Base-by-base conservation (phyloP, 2,888 invertebrate genomes). In the Polydrusus pterygomalis region DNA sequence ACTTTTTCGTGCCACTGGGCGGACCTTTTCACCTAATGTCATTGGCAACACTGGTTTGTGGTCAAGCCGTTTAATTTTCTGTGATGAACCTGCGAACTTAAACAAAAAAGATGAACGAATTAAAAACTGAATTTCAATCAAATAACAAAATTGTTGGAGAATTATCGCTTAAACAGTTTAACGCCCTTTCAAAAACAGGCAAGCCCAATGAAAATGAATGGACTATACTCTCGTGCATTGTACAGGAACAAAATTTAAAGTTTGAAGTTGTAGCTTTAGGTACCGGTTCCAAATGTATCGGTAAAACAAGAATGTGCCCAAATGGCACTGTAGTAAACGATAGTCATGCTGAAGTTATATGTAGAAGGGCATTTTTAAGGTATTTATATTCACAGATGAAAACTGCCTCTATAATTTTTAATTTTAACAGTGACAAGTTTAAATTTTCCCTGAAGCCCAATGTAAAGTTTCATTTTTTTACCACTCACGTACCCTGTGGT, bases 271-370 rank as follows among this genome's bases (percentile, higher is more conserved):
- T 97, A 30, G 90, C 97, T n/a, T 86, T 97, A 69, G 97, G 96
- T 1, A 96, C 96, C 2, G 98, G 98, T 0, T 94, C 97, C 0
- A 98, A 97, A 89, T 98, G 97, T 86, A 90, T 98, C 78, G 97
- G 97, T 0, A 89, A 90, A 71, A 87, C 88, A 2, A 91, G 92
- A 85, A 89, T 94, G 88, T 92, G 92, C 68, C 83, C 88, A 1
- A 86, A 85, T 34, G 97, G 97, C 1, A 91, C 91, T 81, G 89
- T 94, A 76, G 83, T 98, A 13, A 95, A 95, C 85, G 98, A 98
- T 86, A 96, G 95, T 47, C 98, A 98, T 88, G 97, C 97, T 0
- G 98, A 98, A 89, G 91, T 97, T 25, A 88, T 97, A 65, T 94
- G 96, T 7, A 90, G 97, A 80, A 90, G 98, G 81, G 94, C 93